These are phyloP conservation scores for Paratilapia polleni DNA, from an alignment of 2,113 vertebrate genomes.

Conservation along the genomic window DNA sequence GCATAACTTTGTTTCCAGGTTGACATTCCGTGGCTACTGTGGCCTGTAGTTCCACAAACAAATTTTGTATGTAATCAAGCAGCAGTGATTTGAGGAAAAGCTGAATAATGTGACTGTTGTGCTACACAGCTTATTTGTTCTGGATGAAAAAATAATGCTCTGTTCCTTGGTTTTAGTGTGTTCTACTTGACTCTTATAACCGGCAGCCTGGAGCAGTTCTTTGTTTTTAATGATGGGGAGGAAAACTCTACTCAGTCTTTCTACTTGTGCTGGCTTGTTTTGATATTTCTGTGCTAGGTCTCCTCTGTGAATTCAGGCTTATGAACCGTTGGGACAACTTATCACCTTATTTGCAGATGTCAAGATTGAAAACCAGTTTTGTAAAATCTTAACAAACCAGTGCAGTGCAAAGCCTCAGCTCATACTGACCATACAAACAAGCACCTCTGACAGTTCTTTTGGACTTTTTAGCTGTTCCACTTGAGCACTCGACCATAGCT, in stretches of 20 bases:
- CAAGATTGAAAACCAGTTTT: background rate
- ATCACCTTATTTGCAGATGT: slow-evolving; percentile 9
- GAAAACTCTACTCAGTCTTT: background rate
- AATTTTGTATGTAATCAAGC: too few relatives aligned
- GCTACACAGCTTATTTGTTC: background rate
- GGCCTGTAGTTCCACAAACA: too few relatives aligned
- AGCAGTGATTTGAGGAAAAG: background rate
- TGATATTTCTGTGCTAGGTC: slow-evolving; percentile 15
- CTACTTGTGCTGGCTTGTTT: slow-evolving; percentile 40
- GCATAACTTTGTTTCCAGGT: background rate
- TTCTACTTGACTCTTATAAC: too few relatives aligned
- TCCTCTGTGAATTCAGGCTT: background rate
- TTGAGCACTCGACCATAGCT: background rate
- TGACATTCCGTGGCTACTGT: background rate
- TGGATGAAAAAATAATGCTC: background rate
- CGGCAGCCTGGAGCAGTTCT: background rate
- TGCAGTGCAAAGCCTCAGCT: background rate
- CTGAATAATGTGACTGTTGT: background rate
- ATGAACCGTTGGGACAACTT: background rate
- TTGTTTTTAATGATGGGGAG: background rate
- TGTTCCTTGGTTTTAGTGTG: background rate
- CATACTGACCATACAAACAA: background rate
- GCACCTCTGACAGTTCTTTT: background rate
- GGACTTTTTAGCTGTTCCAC: slow-evolving; percentile 17
- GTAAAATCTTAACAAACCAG: background rate